These are phyloP conservation scores for Hydroisotoma schaefferi DNA, from an alignment of 2,888 invertebrate genomes.

Conservation along the genomic window DNA sequence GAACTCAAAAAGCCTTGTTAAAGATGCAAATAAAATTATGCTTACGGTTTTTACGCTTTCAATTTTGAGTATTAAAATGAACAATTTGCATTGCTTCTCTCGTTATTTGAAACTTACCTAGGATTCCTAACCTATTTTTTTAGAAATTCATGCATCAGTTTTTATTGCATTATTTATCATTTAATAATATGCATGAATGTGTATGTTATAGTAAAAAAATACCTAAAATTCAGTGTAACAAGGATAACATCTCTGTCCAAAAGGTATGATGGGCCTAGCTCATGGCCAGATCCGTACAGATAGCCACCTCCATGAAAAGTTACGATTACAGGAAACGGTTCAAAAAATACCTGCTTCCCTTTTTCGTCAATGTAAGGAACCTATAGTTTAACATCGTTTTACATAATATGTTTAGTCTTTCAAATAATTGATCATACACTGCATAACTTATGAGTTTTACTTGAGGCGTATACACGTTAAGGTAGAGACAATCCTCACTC, in stretches of 20 bases:
- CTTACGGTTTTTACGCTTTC: no score
- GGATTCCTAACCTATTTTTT: slow-evolving; percentile 5
- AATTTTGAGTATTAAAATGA: no score
- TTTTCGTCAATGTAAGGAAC: slow-evolving; percentile 30
- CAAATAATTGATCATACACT: background rate
- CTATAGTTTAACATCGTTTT: slow-evolving; percentile 5
- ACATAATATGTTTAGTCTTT: slow-evolving; percentile 5
- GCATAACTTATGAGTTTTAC: slow-evolving; percentile 11
- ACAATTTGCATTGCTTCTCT: no score
- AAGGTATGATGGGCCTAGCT: slow-evolving; percentile 37
- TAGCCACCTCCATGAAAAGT: slow-evolving; percentile 33
- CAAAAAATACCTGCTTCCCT: slow-evolving; percentile 24
- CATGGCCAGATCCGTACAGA: slow-evolving; percentile 30
- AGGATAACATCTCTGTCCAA: slow-evolving; percentile 35
- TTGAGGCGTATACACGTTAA: slow-evolving; percentile 36
- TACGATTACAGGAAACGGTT: slow-evolving; percentile 28
- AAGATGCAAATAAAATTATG: no score
- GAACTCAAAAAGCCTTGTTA: slow-evolving; percentile 28
- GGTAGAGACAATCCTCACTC: slow-evolving; percentile 33
- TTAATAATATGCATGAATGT: slow-evolving; percentile 11
- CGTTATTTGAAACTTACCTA: slow-evolving; percentile 7
- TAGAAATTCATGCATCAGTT: background rate
- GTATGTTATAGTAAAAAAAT: no score
- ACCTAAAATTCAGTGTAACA: slow-evolving; percentile 41
- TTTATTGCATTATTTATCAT: background rate